These are phyloP conservation scores for Parauchenoglanis punctatus DNA, from an alignment of 2,797 vertebrate genomes.

Conservation along the genomic window DNA sequence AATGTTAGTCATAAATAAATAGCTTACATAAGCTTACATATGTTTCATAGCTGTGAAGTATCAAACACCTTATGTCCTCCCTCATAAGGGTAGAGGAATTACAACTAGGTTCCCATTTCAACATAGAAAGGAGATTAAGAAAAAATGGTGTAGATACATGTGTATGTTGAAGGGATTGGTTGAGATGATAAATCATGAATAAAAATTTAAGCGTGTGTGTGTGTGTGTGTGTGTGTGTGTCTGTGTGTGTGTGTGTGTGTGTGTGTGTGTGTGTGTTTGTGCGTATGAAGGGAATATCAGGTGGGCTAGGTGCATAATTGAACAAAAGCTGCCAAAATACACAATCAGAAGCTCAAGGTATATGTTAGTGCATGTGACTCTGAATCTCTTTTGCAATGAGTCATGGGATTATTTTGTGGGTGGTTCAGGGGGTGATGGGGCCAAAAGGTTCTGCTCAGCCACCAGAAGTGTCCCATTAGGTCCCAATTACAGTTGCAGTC, in stretches of 20 bases:
- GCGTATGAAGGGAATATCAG: constrained; percentile 22
- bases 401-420: constrained; percentile 45
- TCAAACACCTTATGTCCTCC: background rate
- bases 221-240: too few species aligned
- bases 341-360: constrained; percentile 32
- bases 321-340: constrained; percentile 35
- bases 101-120: background rate
- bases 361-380: constrained; percentile 22
- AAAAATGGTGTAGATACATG: background rate
- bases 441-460: constrained; percentile 48
- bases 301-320: constrained; percentile 25
- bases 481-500: constrained; percentile 53
- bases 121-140: background rate
- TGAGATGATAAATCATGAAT: constrained; percentile 15
- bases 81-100: background rate
- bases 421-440: constrained; percentile 51
- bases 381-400: constrained; percentile 25
- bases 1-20: background rate
- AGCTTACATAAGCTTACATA: background rate
- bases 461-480: constrained; percentile 58
- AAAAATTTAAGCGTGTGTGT: constrained; percentile 8
- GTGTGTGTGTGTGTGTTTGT: too few species aligned
- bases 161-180: background rate
- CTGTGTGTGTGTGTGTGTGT: too few species aligned
- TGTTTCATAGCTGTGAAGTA: background rate